Conservation (phyloP, 2,797 vertebrate species). For the Alfaro cultratus region DNA sequence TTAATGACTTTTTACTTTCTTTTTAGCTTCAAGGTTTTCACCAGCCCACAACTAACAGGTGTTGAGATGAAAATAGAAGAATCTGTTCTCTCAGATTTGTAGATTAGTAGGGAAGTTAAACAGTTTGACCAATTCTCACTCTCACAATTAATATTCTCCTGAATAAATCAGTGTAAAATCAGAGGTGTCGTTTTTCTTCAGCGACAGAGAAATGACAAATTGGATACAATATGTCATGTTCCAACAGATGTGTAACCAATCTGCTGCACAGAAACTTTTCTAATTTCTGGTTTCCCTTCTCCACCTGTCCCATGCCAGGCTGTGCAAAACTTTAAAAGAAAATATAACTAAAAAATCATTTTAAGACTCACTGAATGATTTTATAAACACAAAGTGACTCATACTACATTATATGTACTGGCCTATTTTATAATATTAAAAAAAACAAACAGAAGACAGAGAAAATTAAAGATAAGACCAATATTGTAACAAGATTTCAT, state of each 20-base stretch:
- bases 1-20: neutral
- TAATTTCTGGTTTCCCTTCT: neutral
- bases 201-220: neutral
- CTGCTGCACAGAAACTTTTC: neutral
- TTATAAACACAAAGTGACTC: neutral
- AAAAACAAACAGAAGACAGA: neutral
- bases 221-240: neutral
- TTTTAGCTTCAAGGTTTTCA: neutral
- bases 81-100: neutral
- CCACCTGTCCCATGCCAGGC: neutral
- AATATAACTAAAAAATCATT: neutral
- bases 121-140: neutral
- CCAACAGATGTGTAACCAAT: neutral
- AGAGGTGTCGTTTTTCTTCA: neutral
- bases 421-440: neutral
- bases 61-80: neutral
- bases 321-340: neutral
- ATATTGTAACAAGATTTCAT: neutral
- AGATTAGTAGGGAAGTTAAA: neutral
- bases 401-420: neutral
- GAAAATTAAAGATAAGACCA: neutral
- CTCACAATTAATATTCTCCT: neutral
- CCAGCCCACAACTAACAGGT: neutral
- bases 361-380: neutral
- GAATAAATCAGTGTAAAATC: neutral